Percentiles rank a stretch among this genome's conserved stretches.
Evolutionary conservation across 2,113 vertebrate species (phyloP).

Genomic region (Scolopax mira): DNA sequence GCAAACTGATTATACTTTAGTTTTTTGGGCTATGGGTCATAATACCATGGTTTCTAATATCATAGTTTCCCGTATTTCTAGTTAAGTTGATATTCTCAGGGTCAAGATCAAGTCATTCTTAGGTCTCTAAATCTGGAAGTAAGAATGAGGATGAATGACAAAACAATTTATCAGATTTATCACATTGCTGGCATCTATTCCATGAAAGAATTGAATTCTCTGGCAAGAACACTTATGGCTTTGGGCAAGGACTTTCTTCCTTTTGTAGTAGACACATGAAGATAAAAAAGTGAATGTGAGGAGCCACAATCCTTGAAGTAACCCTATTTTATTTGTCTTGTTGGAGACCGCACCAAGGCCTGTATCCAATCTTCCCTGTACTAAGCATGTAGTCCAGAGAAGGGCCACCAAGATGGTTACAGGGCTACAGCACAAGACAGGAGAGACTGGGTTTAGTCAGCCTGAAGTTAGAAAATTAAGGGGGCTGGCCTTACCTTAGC

Average conservation of each 20-base stretch:
- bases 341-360: background rate
- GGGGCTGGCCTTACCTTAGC: background rate
- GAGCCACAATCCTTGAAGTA: background rate
- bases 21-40: background rate
- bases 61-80: background rate
- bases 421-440: background rate
- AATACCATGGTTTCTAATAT: background rate
- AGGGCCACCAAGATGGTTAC: background rate
- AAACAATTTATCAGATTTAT: background rate
- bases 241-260: background rate
- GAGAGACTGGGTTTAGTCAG: background rate
- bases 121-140: background rate
- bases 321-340: background rate
- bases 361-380: background rate
- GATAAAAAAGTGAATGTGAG: accelerated
- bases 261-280: background rate
- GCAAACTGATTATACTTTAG: background rate
- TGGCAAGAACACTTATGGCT: background rate
- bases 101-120: background rate
- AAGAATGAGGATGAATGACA: background rate
- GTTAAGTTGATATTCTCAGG: background rate
- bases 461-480: background rate
- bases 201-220: background rate
- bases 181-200: background rate
- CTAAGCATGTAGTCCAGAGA: background rate